phyloP scores from a whole-genome alignment of 2,888 invertebrate genomes.

The Lithophane semibrunnea region DNA sequence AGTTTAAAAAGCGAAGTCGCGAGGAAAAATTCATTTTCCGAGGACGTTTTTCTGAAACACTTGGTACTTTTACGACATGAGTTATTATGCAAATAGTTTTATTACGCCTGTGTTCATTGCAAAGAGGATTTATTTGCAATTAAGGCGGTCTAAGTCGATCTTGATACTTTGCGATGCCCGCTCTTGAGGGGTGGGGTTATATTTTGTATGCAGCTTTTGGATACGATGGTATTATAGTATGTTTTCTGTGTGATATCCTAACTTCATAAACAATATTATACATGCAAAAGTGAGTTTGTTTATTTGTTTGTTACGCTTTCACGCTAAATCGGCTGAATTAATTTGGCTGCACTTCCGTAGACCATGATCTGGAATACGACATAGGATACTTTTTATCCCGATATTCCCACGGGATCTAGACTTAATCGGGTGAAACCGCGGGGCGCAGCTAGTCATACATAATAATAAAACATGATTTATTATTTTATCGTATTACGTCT shows the following conservation, averaged over 20 bases:
- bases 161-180: slow-evolving; percentile 56
- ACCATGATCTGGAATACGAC: too few relatives aligned
- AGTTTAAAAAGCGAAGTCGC: slow-evolving; percentile 58
- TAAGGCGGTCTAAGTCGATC: slow-evolving; percentile 68
- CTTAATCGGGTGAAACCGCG: too few relatives aligned
- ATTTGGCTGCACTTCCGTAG: too few relatives aligned
- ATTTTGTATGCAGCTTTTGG: slow-evolving; percentile 45
- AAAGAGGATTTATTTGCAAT: slow-evolving; percentile 70
- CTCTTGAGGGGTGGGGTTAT: slow-evolving; percentile 34
- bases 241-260: background rate
- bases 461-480: slow-evolving; percentile 8
- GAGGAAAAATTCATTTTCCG: slow-evolving; percentile 64
- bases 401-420: too few relatives aligned
- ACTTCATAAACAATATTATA: too few relatives aligned
- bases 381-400: too few relatives aligned
- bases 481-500: background rate
- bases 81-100: slow-evolving; percentile 73
- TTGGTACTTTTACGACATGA: slow-evolving; percentile 50
- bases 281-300: too few relatives aligned
- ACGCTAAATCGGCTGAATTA: too few relatives aligned
- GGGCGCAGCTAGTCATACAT: too few relatives aligned
- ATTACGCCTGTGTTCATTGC: slow-evolving; percentile 67
- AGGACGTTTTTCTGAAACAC: slow-evolving; percentile 60
- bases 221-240: slow-evolving; percentile 15
- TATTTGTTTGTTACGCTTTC: too few relatives aligned